phyloP scores from a whole-genome alignment of 2,113 vertebrate species.

The Aix galericulata region DNA sequence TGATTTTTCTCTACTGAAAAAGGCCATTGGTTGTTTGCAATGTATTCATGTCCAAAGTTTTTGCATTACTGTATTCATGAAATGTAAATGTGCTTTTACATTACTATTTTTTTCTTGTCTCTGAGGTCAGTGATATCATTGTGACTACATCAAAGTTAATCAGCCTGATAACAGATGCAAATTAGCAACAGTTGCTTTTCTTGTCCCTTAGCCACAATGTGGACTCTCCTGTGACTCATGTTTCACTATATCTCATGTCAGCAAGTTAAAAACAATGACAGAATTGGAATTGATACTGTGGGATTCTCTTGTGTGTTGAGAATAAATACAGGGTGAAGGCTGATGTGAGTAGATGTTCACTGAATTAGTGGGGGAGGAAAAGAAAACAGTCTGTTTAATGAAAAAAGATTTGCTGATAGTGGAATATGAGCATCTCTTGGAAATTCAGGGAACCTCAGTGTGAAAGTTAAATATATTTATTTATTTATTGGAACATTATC shows the following conservation, averaged over 20 bases:
- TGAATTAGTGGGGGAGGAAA: not conserved
- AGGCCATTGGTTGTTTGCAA: not conserved
- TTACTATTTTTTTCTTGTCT: not conserved
- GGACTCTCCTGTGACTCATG: not conserved
- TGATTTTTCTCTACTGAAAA: not conserved
- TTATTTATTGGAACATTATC: not conserved
- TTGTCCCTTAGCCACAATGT: not conserved
- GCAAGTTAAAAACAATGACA: not conserved
- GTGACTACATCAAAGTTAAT: not conserved
- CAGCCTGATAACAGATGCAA: not conserved
- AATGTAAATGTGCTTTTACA: not conserved
- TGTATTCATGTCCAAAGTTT: not conserved
- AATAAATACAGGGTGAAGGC: not conserved
- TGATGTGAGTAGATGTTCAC: not conserved
- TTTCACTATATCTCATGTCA: not conserved
- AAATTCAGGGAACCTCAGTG: not conserved
- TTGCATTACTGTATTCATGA: accelerated
- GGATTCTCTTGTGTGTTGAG: not conserved
- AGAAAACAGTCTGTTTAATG: not conserved
- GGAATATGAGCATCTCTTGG: not conserved
- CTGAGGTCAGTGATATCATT: not conserved
- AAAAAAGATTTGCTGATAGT: not conserved
- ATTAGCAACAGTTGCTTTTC: not conserved
- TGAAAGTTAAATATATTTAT: not conserved
- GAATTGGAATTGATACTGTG: not conserved